Percentiles rank a stretch among this genome's conserved stretches.
Conservation (phyloP, 2,797 vertebrate species). For the Aselliscus stoliczkanus region DNA sequence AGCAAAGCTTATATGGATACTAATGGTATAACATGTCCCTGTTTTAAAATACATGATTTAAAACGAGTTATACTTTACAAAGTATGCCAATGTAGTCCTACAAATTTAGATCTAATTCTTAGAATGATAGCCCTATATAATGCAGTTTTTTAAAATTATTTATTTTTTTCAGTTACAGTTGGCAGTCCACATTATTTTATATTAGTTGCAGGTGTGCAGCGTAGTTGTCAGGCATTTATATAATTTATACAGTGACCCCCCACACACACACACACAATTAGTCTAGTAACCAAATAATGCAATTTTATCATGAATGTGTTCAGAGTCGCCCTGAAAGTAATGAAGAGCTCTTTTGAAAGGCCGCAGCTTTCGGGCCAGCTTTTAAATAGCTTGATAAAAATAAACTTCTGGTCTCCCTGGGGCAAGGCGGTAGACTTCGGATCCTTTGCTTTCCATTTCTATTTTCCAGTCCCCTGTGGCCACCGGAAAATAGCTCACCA, state of each 20-base stretch:
- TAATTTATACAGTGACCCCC: too few species aligned
- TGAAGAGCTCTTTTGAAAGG: slow-evolving; percentile 43
- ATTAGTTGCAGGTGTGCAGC: too few species aligned
- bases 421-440: not conserved
- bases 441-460: not conserved
- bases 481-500: slow-evolving; percentile 37
- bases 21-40: slow-evolving; percentile 6
- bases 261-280: too few species aligned
- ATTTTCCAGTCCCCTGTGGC: not conserved
- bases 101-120: not conserved
- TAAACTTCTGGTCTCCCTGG: slow-evolving; percentile 2
- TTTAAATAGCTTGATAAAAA: slow-evolving; percentile 25
- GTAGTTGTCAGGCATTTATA: too few species aligned
- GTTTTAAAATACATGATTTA: slow-evolving; percentile 32
- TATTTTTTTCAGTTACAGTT: too few species aligned
- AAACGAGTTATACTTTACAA: slow-evolving; percentile 9
- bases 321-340: slow-evolving; percentile 24
- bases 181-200: too few species aligned
- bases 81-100: not conserved
- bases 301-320: slow-evolving; percentile 40
- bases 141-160: not conserved
- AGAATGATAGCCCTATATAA: not conserved
- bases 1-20: not conserved
- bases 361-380: not conserved
- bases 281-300: too few species aligned